Evolutionary conservation across 2,797 vertebrate species (phyloP).

Genomic region (Protonibea diacanthus): DNA sequence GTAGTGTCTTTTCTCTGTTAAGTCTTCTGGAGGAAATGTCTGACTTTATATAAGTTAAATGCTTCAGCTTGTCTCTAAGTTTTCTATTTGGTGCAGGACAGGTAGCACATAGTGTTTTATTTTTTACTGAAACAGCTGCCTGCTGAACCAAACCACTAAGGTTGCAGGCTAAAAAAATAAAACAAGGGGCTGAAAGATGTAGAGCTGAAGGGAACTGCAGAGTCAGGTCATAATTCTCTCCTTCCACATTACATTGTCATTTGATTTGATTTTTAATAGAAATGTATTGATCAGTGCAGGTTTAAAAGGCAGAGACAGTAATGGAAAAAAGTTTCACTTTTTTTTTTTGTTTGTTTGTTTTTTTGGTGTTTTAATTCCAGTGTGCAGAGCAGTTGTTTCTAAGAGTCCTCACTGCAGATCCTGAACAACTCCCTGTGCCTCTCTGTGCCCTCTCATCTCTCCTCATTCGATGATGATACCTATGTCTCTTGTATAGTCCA

Average conservation of each 20-base stretch:
- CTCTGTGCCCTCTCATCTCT: conserved; percentile 37
- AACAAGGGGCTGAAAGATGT: neutral
- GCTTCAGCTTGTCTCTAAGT: neutral
- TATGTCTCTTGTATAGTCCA: conserved; percentile 49
- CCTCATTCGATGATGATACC: conserved; percentile 55
- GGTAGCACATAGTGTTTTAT: neutral
- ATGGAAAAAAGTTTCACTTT: neutral
- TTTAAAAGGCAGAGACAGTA: conserved; percentile 6
- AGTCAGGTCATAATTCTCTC: neutral
- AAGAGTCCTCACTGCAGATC: conserved; percentile 24
- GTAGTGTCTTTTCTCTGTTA: neutral
- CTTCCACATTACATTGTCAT: neutral
- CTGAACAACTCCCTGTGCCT: conserved; percentile 21
- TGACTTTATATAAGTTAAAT: neutral
- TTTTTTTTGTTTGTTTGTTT: no score
- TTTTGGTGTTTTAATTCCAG: conserved; percentile 15
- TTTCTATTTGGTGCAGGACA: neutral
- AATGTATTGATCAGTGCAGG: neutral
- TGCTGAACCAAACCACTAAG: neutral
- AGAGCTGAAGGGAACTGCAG: neutral
- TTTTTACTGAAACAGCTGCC: neutral
- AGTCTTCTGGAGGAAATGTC: neutral
- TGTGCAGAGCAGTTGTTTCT: conserved; percentile 16
- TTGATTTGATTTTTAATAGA: neutral
- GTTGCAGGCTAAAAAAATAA: neutral